Evolutionary conservation across 1,140 invertebrate genomes (phyloP).

Genomic region (Ostrea denselamellosa): DNA sequence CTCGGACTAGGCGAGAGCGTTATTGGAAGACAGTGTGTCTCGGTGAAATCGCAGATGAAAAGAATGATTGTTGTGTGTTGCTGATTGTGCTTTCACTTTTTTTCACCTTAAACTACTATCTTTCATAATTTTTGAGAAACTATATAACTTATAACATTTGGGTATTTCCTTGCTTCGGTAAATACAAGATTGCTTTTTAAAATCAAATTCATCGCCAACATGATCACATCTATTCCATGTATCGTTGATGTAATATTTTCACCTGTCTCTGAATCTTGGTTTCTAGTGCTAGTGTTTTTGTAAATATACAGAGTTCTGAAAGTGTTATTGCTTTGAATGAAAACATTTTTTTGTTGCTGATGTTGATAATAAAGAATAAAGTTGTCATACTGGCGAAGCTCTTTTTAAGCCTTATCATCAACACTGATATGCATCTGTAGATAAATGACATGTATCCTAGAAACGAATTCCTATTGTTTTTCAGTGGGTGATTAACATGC

Average conservation of each 20-base stretch:
- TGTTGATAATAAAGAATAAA: background rate
- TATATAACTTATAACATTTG: background rate
- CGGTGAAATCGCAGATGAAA: background rate
- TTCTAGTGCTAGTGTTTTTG: constrained; percentile 28
- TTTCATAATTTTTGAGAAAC: background rate
- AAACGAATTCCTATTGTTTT: no score
- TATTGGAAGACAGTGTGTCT: background rate
- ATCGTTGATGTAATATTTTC: background rate
- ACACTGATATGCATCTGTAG: no score
- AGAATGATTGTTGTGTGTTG: background rate
- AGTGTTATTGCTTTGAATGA: background rate
- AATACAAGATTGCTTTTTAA: no score
- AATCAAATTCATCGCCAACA: no score
- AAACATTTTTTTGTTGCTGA: background rate
- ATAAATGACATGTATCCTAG: no score
- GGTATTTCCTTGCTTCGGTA: background rate
- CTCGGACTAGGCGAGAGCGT: background rate
- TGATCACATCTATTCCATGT: background rate
- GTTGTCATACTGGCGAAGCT: no score
- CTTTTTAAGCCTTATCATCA: no score
- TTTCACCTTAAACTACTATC: background rate
- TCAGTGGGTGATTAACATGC: no score
- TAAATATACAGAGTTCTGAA: background rate
- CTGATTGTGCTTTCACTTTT: constrained; percentile 2
- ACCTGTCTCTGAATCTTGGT: background rate